Conservation (phyloP, 1,140 invertebrate species). For the Aphis craccivora region DNA sequence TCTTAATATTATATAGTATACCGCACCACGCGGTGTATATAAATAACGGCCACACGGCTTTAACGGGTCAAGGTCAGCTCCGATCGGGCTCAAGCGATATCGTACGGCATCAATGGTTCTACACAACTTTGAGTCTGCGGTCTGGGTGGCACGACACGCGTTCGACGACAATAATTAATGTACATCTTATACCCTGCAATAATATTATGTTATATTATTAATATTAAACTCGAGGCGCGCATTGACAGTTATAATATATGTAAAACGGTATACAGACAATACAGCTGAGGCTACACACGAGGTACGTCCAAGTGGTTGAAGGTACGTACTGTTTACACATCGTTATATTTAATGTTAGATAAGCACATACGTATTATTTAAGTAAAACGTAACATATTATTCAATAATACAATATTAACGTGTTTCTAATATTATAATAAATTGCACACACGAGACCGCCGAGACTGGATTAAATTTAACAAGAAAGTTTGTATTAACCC, state of each 20-base stretch:
- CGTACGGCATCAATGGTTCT: background rate
- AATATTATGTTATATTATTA: background rate
- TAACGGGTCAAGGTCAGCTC: constrained; percentile 26
- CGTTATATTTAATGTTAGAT: background rate
- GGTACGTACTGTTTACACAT: background rate
- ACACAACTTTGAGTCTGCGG: background rate
- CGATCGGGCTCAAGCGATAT: background rate
- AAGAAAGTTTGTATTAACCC: no score
- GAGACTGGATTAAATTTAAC: no score
- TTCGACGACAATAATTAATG: constrained; percentile 1
- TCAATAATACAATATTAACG: background rate
- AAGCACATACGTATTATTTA: background rate
- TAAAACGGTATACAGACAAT: background rate
- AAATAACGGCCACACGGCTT: background rate
- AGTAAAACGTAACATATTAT: background rate
- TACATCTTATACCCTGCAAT: background rate
- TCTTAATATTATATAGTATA: background rate
- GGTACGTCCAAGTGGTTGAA: no score
- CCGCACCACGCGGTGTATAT: background rate
- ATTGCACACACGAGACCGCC: no score
- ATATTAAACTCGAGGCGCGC: background rate
- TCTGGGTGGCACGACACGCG: constrained; percentile 10
- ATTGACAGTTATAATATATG: background rate
- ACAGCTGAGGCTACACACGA: background rate
- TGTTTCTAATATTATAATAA: no score